Conservation (phyloP, 1,140 invertebrate species). For the Drosophila kurseongensis region DNA sequence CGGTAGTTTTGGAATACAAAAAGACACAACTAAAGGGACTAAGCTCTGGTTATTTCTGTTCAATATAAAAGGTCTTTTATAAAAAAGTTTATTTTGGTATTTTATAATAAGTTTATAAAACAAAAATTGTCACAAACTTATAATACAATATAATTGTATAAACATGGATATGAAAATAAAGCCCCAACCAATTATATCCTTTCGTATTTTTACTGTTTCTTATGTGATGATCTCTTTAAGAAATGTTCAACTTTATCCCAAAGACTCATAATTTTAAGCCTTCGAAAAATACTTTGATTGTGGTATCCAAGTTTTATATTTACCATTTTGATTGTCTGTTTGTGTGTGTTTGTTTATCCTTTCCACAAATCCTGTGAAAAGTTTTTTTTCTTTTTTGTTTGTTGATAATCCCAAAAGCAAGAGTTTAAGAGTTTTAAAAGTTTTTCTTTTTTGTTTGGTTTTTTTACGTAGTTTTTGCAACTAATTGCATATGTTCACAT, state of each 20-base stretch:
- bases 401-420: slow-evolving; percentile 43
- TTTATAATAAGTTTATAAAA: too few species aligned
- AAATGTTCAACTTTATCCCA: background rate
- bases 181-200: too few species aligned
- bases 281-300: too few species aligned
- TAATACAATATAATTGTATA: too few species aligned
- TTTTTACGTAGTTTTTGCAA: slow-evolving; percentile 2
- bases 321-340: slow-evolving; percentile 71
- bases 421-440: slow-evolving; percentile 24
- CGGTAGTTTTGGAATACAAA: too few species aligned
- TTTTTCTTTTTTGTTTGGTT: slow-evolving; percentile 32
- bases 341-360: slow-evolving; percentile 44
- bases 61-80: too few species aligned
- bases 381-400: slow-evolving; percentile 46
- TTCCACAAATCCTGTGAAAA: slow-evolving; percentile 39
- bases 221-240: background rate
- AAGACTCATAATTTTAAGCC: background rate
- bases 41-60: too few species aligned
- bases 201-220: too few species aligned
- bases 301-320: slow-evolving; percentile 30
- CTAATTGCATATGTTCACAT: slow-evolving; percentile 41
- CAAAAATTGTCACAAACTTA: too few species aligned
- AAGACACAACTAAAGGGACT: too few species aligned
- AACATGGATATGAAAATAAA: too few species aligned
- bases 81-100: too few species aligned